A percentile compares a stretch with the other conserved stretches of the same genome.
Evolutionary conservation across 2,797 vertebrate species (phyloP).

Genomic region (Coranthus polyacanthus): DNA sequence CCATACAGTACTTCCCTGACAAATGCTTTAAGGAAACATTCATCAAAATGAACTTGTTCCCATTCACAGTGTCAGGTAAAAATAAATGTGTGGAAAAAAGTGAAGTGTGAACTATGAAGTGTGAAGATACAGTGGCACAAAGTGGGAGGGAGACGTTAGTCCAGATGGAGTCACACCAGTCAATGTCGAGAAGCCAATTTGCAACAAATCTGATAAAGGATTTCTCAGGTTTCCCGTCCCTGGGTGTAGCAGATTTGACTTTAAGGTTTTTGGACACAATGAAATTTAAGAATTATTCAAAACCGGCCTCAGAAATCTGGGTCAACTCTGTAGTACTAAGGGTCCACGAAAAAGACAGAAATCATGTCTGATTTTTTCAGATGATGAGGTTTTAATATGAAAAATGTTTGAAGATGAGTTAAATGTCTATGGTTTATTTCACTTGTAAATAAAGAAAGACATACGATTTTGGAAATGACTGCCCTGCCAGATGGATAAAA

Average conservation of each 20-base stretch:
- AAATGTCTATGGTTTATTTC: not conserved
- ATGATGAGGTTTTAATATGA: too few relatives aligned
- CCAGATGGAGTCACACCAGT: constrained; percentile 64
- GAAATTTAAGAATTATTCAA: constrained; percentile 2
- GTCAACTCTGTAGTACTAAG: constrained; percentile 2
- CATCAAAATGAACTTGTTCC: constrained; percentile 16
- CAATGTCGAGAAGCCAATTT: constrained; percentile 41
- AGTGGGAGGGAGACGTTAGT: constrained; percentile 43
- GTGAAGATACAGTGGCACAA: constrained; percentile 54
- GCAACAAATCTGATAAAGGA: constrained; percentile 21
- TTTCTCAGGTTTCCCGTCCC: constrained; percentile 9
- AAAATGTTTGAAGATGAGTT: too few relatives aligned
- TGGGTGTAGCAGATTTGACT: constrained; percentile 10
- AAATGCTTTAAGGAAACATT: constrained; percentile 20
- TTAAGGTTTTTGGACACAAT: constrained; percentile 8
- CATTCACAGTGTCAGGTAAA: constrained; percentile 54
- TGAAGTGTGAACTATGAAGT: constrained; percentile 62
- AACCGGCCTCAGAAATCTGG: constrained; percentile 1
- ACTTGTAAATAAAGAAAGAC: not conserved
- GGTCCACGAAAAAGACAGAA: too few relatives aligned
- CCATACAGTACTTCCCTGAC: not conserved
- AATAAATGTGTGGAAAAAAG: constrained; percentile 60
- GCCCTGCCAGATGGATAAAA: not conserved
- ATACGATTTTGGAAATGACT: not conserved
- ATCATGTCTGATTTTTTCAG: too few relatives aligned